A percentile compares a stretch with the other conserved stretches of the same genome.
Conservation (phyloP, 1,140 invertebrate genomes). For the Yoshiicerus persimilis region DNA sequence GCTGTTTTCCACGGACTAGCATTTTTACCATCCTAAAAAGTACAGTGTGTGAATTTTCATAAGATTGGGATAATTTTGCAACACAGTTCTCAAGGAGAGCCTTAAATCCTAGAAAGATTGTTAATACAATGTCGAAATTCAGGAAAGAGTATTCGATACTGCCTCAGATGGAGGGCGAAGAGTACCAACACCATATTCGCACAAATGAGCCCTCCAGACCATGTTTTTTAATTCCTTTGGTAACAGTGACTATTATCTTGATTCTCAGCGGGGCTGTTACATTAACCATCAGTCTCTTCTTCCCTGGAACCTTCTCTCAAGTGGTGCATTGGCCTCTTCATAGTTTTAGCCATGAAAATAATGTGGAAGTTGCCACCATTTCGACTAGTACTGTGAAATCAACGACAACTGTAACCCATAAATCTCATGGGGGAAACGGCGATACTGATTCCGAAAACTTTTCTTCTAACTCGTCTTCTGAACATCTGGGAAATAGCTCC, state of each 20-base stretch:
- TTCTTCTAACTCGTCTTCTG: neutral
- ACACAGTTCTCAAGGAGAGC: no score
- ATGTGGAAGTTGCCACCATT: neutral
- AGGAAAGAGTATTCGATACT: slow-evolving; percentile 26
- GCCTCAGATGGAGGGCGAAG: slow-evolving; percentile 25
- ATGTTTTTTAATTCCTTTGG: neutral
- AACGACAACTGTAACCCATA: neutral
- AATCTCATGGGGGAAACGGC: neutral
- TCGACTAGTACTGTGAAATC: neutral
- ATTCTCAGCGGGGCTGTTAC: slow-evolving; percentile 4
- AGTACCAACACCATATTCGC: slow-evolving; percentile 29
- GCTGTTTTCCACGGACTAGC: neutral
- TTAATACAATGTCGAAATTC: neutral
- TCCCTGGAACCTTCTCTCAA: neutral
- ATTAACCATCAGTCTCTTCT: slow-evolving; percentile 6
- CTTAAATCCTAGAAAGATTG: no score
- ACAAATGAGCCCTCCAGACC: neutral
- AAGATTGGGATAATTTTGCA: no score
- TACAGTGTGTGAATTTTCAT: no score
- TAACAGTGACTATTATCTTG: neutral
- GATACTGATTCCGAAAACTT: neutral
- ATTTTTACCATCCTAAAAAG: neutral
- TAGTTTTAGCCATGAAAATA: neutral
- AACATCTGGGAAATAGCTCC: neutral
- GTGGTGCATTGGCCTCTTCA: neutral